Conservation (phyloP, 2,888 invertebrate genomes). For the Heliconius ismenius region DNA sequence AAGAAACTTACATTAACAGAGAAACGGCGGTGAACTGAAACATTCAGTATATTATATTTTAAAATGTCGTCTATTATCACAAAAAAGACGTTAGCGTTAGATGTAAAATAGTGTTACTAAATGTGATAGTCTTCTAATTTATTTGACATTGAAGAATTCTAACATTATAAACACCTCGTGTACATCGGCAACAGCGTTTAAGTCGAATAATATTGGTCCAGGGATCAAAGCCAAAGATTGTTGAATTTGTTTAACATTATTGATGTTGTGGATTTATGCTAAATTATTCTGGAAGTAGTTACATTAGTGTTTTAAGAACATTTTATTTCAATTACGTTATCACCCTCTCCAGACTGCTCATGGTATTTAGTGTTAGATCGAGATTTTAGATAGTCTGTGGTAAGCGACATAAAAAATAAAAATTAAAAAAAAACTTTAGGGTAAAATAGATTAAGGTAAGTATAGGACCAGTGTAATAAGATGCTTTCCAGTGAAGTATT, state of each 20-base stretch:
- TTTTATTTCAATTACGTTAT: constrained; percentile 72
- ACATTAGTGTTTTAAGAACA: constrained; percentile 69
- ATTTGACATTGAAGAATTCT: constrained; percentile 77
- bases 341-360: constrained; percentile 81
- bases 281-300: constrained; percentile 79
- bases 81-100: constrained; percentile 79
- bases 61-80: constrained; percentile 70
- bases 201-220: constrained; percentile 85
- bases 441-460: constrained; percentile 69
- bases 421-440: constrained; percentile 68
- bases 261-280: constrained; percentile 80
- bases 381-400: constrained; percentile 71
- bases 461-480: constrained; percentile 71
- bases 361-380: constrained; percentile 75
- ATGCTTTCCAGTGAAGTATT: constrained; percentile 63
- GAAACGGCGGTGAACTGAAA: constrained; percentile 66
- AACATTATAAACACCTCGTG: constrained; percentile 67
- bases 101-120: constrained; percentile 79
- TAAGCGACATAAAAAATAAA: constrained; percentile 68
- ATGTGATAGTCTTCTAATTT: constrained; percentile 81
- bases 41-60: constrained; percentile 71
- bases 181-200: constrained; percentile 69
- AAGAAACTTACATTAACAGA: constrained; percentile 79
- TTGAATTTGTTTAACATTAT: constrained; percentile 83
- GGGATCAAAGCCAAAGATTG: constrained; percentile 93